A percentile compares a stretch with the other conserved stretches of the same genome.
Conservation (phyloP, 2,797 vertebrate genomes). For the Epinephelus coioides region DNA sequence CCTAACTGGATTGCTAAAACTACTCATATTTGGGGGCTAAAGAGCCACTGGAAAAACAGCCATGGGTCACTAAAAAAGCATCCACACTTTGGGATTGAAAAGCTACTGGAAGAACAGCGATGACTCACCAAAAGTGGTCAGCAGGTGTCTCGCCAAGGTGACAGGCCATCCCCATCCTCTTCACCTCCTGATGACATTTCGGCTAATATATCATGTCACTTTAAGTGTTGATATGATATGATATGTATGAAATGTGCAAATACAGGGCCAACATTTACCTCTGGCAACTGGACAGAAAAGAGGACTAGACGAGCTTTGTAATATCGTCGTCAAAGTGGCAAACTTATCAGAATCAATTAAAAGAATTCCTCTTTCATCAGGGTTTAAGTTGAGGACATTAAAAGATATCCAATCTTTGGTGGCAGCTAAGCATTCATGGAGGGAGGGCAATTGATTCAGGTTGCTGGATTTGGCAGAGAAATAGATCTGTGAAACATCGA, state of each 20-base stretch:
- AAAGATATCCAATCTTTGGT: not conserved
- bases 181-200: no score
- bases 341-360: not conserved
- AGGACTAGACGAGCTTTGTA: not conserved
- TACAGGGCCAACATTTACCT: not conserved
- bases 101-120: not conserved
- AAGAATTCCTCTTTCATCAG: not conserved
- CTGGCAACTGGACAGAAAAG: no score
- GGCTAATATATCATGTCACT: no score
- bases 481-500: no score
- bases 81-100: not conserved
- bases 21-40: no score
- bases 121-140: no score
- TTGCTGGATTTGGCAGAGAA: not conserved
- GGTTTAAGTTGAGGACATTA: not conserved
- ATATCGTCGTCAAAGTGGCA: not conserved
- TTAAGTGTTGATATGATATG: no score
- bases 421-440: not conserved
- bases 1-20: no score
- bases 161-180: no score
- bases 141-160: not conserved
- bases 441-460: not conserved
- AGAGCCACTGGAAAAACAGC: no score
- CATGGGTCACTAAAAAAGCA: no score
- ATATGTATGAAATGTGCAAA: not conserved